Evolutionary conservation across 2,888 invertebrate genomes (phyloP).

Genomic region (Odontothrips loti): DNA sequence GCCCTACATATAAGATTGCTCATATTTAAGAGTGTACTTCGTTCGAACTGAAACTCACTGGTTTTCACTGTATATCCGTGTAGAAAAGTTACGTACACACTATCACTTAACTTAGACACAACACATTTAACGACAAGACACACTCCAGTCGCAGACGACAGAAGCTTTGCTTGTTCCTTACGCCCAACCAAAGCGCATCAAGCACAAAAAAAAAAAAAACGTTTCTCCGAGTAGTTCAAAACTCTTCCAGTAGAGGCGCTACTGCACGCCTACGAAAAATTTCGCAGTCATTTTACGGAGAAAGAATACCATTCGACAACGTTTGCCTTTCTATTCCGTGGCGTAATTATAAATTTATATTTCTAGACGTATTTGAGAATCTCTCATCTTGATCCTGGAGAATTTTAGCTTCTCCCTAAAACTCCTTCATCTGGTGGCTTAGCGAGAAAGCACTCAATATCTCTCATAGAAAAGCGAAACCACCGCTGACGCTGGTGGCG

Average conservation of each 20-base stretch:
- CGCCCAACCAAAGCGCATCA: slow-evolving; percentile 21
- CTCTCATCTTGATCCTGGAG: no score
- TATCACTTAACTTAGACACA: slow-evolving; percentile 14
- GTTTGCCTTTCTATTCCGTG: no score
- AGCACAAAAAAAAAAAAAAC: neutral
- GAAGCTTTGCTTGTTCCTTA: slow-evolving; percentile 1
- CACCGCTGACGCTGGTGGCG: no score
- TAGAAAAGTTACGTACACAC: neutral
- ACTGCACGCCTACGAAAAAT: neutral
- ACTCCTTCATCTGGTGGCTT: no score
- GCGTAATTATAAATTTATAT: no score
- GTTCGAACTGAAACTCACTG: neutral
- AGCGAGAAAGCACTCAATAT: no score
- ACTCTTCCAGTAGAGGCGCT: neutral
- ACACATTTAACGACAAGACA: neutral
- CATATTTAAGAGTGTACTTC: neutral
- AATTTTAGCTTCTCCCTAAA: no score
- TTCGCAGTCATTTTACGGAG: neutral
- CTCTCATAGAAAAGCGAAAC: no score
- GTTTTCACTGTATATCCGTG: neutral
- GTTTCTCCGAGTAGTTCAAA: neutral
- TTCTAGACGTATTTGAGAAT: no score
- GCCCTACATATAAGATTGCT: neutral
- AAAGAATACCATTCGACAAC: no score
- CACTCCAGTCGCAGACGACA: slow-evolving; percentile 8